Evolutionary conservation across 2,113 vertebrate species (phyloP).

Genomic region (Beaufortia kweichowensis): DNA sequence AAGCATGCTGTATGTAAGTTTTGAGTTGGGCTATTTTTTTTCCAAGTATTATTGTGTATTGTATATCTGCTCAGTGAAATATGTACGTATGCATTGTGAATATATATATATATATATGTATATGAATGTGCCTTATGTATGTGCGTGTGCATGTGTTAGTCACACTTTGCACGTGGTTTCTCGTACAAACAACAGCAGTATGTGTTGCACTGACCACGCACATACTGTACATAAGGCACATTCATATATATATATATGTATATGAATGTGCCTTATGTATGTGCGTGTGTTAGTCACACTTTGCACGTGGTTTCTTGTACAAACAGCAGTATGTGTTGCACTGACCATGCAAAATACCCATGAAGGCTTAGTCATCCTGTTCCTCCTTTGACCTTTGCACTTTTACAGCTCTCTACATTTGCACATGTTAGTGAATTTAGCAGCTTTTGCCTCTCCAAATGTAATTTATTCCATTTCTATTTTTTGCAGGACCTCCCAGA

Average conservation of each 20-base stretch:
- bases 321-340: constrained; percentile 1
- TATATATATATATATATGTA: not conserved
- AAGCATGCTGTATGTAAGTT: too few relatives aligned
- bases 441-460: not conserved
- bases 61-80: too few relatives aligned
- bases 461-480: constrained; percentile 7
- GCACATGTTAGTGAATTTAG: constrained; percentile 4
- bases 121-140: not conserved
- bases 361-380: constrained; percentile 8
- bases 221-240: too few relatives aligned
- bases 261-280: not conserved
- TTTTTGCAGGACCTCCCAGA: constrained; percentile 45
- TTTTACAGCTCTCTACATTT: constrained; percentile 16
- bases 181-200: constrained; percentile 25
- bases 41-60: too few relatives aligned
- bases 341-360: constrained; percentile 10
- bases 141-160: constrained; percentile 4
- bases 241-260: too few relatives aligned
- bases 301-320: constrained; percentile 18
- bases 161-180: constrained; percentile 9
- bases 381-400: constrained; percentile 25
- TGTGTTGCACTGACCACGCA: not conserved
- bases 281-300: constrained; percentile 10
- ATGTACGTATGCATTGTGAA: too few relatives aligned
- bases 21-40: too few relatives aligned